A percentile compares a stretch with the other conserved stretches of the same genome.
Conservation (phyloP, 1,140 invertebrate genomes). For the Archivesica marissinica region DNA sequence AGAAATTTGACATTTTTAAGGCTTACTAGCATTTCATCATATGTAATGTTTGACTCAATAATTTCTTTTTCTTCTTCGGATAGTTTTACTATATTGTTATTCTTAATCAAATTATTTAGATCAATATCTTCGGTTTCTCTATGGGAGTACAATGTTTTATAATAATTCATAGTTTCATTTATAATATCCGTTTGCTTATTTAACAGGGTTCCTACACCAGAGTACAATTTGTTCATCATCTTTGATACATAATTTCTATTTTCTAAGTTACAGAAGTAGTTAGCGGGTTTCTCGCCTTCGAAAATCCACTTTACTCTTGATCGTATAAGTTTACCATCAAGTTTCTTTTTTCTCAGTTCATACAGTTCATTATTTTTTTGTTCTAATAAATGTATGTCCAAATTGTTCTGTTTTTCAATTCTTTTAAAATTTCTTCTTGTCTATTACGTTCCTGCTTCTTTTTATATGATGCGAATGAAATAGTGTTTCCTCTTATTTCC, state of each 20-base stretch:
- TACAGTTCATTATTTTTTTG: neutral
- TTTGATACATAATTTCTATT: slow-evolving; percentile 27
- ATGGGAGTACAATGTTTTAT: neutral
- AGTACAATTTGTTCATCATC: neutral
- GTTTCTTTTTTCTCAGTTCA: slow-evolving; percentile 40
- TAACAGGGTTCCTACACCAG: neutral
- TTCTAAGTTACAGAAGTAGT: slow-evolving; percentile 46
- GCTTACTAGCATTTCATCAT: slow-evolving; percentile 18
- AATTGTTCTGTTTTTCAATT: too few species aligned
- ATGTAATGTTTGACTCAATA: slow-evolving; percentile 6
- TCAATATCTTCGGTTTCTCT: slow-evolving; percentile 1
- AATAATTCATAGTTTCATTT: slow-evolving; percentile 16
- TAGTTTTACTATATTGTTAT: neutral
- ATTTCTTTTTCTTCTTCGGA: neutral
- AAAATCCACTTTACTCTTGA: slow-evolving; percentile 6
- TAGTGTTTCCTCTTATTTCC: slow-evolving; percentile 46
- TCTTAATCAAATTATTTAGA: neutral
- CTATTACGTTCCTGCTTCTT: neutral
- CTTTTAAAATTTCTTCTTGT: neutral
- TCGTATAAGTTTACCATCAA: neutral
- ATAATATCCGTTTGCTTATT: neutral
- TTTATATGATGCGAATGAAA: slow-evolving; percentile 8
- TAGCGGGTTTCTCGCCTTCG: neutral
- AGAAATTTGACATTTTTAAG: slow-evolving; percentile 12
- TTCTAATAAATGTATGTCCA: neutral